A percentile compares a stretch with the other conserved stretches of the same genome.
These are phyloP conservation scores for Balaenoptera acutorostrata DNA, from an alignment of 2,113 vertebrate species.

Conservation along the genomic window DNA sequence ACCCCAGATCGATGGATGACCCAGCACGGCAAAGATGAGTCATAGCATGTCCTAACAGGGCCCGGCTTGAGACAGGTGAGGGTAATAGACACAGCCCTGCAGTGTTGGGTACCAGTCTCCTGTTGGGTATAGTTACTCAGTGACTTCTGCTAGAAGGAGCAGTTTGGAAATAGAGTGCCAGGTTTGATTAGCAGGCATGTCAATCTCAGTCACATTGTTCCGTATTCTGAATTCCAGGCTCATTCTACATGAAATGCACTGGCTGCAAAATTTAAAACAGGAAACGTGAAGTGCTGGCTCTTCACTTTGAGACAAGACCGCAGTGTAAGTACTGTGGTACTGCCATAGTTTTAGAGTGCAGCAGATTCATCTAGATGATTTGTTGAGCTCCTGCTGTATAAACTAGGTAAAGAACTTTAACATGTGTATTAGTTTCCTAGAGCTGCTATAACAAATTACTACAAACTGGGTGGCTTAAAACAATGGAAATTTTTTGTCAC, in stretches of 20 bases:
- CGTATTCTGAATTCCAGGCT: neutral
- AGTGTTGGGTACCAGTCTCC: neutral
- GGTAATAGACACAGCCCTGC: too few relatives aligned
- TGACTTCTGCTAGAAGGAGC: neutral
- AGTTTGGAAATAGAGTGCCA: neutral
- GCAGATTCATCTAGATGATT: neutral
- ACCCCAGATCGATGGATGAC: neutral
- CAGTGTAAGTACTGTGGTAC: accelerated
- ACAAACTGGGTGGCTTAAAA: neutral
- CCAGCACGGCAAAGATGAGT: neutral
- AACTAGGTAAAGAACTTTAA: neutral
- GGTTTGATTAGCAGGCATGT: neutral
- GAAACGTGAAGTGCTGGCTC: neutral
- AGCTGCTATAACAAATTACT: neutral
- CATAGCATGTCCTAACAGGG: neutral
- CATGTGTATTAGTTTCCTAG: neutral
- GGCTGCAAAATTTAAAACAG: constrained; percentile 6
- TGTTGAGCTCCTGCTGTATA: neutral
- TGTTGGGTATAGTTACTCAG: neutral
- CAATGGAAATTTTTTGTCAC: neutral
- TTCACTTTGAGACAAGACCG: neutral
- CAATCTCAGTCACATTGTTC: neutral
- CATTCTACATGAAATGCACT: neutral
- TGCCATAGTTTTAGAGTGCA: neutral
- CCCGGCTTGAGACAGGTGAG: neutral